A percentile compares a stretch with the other conserved stretches of the same genome.
These are phyloP conservation scores for Rhyzopertha dominica DNA, from an alignment of 1,140 invertebrate genomes.

Conservation along the genomic window DNA sequence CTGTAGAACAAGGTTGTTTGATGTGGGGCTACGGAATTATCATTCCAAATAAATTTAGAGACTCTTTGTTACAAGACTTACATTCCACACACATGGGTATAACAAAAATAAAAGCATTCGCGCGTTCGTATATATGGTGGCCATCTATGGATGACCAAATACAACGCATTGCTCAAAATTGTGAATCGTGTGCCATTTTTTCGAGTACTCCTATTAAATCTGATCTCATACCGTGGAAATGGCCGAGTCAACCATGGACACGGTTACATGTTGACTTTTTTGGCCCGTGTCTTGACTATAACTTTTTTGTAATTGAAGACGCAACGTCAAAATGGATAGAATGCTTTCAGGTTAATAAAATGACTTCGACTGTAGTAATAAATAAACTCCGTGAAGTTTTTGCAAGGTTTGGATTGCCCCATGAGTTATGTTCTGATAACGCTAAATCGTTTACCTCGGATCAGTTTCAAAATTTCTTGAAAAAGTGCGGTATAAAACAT, in stretches of 20 bases:
- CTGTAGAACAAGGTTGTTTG: constrained; percentile 26
- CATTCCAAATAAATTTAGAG: constrained; percentile 25
- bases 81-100: constrained; percentile 35
- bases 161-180: constrained; percentile 19
- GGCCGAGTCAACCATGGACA: constrained; percentile 41
- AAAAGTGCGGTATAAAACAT: constrained; percentile 35
- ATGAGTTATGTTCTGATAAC: constrained; percentile 37
- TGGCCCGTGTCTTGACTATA: constrained; percentile 33
- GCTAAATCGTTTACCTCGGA: constrained; percentile 32
- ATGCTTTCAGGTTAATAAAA: constrained; percentile 7
- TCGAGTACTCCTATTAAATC: not conserved
- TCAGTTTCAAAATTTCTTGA: constrained; percentile 35
- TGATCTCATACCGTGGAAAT: constrained; percentile 1
- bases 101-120: constrained; percentile 35
- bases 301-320: constrained; percentile 39
- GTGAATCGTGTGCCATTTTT: constrained; percentile 5
- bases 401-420: constrained; percentile 36
- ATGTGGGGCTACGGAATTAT: constrained; percentile 34
- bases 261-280: constrained; percentile 49
- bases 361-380: constrained; percentile 14
- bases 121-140: constrained; percentile 32
- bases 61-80: constrained; percentile 31
- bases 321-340: constrained; percentile 41
- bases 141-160: constrained; percentile 24
- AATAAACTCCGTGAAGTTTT: constrained; percentile 28